Evolutionary conservation across 2,113 vertebrate species (phyloP).

Genomic region (Colistium nudipinnis): DNA sequence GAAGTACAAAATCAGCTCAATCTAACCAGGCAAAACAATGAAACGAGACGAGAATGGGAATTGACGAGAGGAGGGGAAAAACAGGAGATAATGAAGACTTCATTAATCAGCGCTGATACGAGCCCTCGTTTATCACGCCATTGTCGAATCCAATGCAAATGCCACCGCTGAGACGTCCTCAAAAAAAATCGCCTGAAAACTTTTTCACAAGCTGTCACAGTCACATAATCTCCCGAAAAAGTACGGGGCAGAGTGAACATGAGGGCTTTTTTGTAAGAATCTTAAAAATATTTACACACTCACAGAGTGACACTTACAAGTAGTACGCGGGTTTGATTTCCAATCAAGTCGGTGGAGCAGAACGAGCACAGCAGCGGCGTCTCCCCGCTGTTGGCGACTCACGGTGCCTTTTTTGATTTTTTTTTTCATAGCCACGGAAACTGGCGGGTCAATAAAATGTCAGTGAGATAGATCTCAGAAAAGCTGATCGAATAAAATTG

Average conservation of each 20-base stretch:
- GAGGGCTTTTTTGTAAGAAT: background rate
- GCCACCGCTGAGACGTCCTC: slow-evolving; percentile 53
- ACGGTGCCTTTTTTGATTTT: slow-evolving; percentile 48
- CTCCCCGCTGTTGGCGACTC: slow-evolving; percentile 37
- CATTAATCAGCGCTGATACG: slow-evolving; percentile 70
- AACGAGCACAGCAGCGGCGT: slow-evolving; percentile 7
- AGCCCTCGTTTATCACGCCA: slow-evolving; percentile 62
- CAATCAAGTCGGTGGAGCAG: slow-evolving; percentile 31
- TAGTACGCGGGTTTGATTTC: slow-evolving; percentile 18
- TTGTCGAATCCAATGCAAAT: slow-evolving; percentile 64
- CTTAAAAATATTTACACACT: background rate
- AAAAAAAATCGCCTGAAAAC: slow-evolving; percentile 58
- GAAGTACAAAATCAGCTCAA: slow-evolving; percentile 50
- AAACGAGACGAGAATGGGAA: slow-evolving; percentile 40
- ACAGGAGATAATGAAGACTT: slow-evolving; percentile 76
- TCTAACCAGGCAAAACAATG: slow-evolving; percentile 64
- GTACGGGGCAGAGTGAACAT: background rate
- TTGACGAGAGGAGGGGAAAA: slow-evolving; percentile 55
- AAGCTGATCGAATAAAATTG: slow-evolving; percentile 42
- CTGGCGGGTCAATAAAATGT: slow-evolving; percentile 44
- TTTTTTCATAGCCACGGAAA: slow-evolving; percentile 39
- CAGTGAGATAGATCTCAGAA: slow-evolving; percentile 48
- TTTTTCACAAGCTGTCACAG: slow-evolving; percentile 29
- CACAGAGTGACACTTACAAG: slow-evolving; percentile 23
- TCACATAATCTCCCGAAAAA: slow-evolving; percentile 12